A percentile compares a stretch with the other conserved stretches of the same genome.
Conservation (phyloP, 2,113 vertebrate genomes). For the Ancistrus triradiatus region DNA sequence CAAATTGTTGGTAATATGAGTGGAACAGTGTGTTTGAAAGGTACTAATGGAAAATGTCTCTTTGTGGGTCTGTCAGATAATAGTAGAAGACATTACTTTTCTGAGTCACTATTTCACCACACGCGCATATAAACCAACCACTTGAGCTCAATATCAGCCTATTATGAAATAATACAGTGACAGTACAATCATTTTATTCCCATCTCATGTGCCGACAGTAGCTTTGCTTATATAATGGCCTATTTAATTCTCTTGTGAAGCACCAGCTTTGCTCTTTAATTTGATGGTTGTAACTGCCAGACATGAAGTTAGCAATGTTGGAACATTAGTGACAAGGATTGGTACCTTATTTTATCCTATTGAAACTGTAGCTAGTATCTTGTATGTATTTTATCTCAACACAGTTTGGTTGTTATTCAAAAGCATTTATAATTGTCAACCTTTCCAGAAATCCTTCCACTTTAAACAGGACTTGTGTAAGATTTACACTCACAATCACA, state of each 20-base stretch:
- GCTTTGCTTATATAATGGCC: constrained; percentile 6
- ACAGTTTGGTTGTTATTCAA: no score
- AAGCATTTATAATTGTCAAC: no score
- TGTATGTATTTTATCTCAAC: no score
- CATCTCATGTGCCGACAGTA: constrained; percentile 12
- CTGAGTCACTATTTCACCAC: constrained; percentile 28
- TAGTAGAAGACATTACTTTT: constrained; percentile 19
- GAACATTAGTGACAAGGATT: no score
- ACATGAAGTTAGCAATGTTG: neutral
- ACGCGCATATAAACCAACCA: constrained; percentile 8
- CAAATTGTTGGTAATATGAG: neutral
- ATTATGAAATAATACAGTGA: constrained; percentile 29
- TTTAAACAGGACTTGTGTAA: no score
- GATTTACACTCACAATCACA: no score
- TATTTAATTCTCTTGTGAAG: constrained; percentile 24
- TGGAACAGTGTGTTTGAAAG: constrained; percentile 13
- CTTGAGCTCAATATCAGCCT: constrained; percentile 22
- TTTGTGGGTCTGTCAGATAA: constrained; percentile 39
- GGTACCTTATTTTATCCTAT: no score
- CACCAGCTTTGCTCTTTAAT: neutral
- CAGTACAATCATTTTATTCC: constrained; percentile 26
- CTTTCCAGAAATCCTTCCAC: no score
- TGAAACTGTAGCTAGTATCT: no score
- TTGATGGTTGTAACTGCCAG: neutral
- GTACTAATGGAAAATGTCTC: constrained; percentile 20